Percentiles rank a stretch among this genome's conserved stretches.
phyloP scores from a whole-genome alignment of 2,888 invertebrate species.

The Acanthococcus lagerstroemiae region DNA sequence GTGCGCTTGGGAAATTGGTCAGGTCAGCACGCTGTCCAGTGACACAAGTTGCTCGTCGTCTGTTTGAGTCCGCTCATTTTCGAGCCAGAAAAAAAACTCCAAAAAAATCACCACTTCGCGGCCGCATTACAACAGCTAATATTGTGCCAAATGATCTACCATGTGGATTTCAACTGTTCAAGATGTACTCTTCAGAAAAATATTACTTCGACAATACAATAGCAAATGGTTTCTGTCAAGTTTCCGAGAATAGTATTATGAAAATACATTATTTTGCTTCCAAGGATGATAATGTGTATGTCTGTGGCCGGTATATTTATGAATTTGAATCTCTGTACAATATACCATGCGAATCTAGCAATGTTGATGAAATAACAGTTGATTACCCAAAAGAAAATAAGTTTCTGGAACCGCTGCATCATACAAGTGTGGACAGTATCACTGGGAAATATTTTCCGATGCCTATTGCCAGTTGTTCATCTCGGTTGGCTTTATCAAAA shows the following conservation, averaged over 20 bases:
- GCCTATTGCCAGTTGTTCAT: neutral
- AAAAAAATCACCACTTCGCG: neutral
- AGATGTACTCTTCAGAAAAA: neutral
- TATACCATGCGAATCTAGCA: neutral
- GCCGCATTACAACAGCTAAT: neutral
- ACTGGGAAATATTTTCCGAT: neutral
- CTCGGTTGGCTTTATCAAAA: neutral
- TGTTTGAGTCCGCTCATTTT: neutral
- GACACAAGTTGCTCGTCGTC: neutral
- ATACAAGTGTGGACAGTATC: neutral
- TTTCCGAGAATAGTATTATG: neutral
- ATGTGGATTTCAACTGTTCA: neutral
- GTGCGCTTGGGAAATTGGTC: neutral
- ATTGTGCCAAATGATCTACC: neutral
- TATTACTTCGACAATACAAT: neutral
- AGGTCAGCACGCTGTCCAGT: neutral
- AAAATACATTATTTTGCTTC: neutral
- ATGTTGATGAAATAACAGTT: neutral
- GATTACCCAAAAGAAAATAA: too few relatives aligned
- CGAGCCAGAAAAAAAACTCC: neutral
- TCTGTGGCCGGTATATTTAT: neutral
- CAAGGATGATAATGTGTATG: neutral
- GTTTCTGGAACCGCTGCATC: neutral
- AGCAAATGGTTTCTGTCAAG: neutral
- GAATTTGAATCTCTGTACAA: neutral